Base-by-base conservation (phyloP, 2,888 invertebrate genomes). In the Nomada fabriciana region DNA sequence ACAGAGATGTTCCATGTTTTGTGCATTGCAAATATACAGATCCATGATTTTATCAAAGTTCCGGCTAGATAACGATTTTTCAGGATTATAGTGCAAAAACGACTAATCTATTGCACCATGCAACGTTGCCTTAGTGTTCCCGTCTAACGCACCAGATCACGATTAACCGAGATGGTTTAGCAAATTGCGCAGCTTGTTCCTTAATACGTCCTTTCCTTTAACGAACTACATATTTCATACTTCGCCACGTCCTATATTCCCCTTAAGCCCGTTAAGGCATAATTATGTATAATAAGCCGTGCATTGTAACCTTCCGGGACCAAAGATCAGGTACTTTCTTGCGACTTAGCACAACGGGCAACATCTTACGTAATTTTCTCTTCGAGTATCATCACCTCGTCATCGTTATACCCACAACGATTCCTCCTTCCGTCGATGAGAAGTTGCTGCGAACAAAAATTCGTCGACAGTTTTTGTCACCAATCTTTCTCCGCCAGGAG, bases 181-280 rank as follows among this genome's bases (percentile, higher is more conserved):
- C 42, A 68, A 68, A 68, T 68, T 55, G 36, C 53, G 18, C 29
- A 23, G 53, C 53, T 55, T 42, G 36, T 68, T 42, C 67, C 36
- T 36, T 55, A 68, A 68, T 53, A 23, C 42, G 5, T 23, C 42
- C 23, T 68, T 55, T 55, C 53, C 42, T 68, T 68, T 42, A 55
- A 53, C 53, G 53, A 23, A 42, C 4, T 20, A 23, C 36, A 36
- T 55, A 68, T 68, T 53, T 68, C 23, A 53, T 55, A 68, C 23
- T 55, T 36, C 42, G 36, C 4, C 67, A n/a, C 47, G 47, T 60
- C 15, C 59, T 47, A 47, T 25, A 47, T 47, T 47, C 70, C 36
- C 43, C 42, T 59, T 5, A 25, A 59, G 60, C 43, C 47, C 20
- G 70, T 50, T 68, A 68, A 68, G 42, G 18, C 23, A 18, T 42